Conservation (phyloP, 1,140 invertebrate species). For the Grapholita molesta region DNA sequence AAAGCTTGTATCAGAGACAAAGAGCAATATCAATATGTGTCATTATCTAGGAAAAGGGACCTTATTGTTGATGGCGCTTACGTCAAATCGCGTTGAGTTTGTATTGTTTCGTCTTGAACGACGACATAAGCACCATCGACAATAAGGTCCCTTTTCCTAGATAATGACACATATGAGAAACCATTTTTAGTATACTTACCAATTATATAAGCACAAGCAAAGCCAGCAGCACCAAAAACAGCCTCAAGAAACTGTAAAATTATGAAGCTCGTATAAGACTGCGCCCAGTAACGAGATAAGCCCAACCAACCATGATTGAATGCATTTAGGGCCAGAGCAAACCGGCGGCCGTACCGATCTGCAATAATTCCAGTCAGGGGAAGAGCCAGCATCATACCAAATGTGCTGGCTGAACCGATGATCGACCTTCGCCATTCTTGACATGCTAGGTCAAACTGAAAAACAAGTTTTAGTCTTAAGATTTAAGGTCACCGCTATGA, state of each 20-base stretch:
- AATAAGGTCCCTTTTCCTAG: too few relatives aligned
- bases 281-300: slow-evolving; percentile 80
- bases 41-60: too few relatives aligned
- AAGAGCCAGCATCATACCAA: slow-evolving; percentile 70
- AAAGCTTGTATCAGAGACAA: too few relatives aligned
- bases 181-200: slow-evolving; percentile 30
- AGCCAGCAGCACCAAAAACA: slow-evolving; percentile 38
- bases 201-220: slow-evolving; percentile 42
- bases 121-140: too few relatives aligned
- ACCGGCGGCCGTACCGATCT: slow-evolving; percentile 80
- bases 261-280: slow-evolving; percentile 80
- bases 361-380: slow-evolving; percentile 82
- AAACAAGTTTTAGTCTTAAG: slow-evolving; percentile 3
- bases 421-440: slow-evolving; percentile 51
- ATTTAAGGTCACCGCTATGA: neutral
- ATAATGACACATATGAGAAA: too few relatives aligned
- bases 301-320: slow-evolving; percentile 79
- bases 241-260: slow-evolving; percentile 75
- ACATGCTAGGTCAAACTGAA: slow-evolving; percentile 52
- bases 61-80: too few relatives aligned
- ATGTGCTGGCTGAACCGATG: slow-evolving; percentile 43
- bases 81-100: too few relatives aligned
- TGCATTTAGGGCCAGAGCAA: slow-evolving; percentile 79
- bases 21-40: too few relatives aligned
- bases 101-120: too few relatives aligned